Conservation (phyloP, 2,888 invertebrate species). For the Pilophorus perplexus region DNA sequence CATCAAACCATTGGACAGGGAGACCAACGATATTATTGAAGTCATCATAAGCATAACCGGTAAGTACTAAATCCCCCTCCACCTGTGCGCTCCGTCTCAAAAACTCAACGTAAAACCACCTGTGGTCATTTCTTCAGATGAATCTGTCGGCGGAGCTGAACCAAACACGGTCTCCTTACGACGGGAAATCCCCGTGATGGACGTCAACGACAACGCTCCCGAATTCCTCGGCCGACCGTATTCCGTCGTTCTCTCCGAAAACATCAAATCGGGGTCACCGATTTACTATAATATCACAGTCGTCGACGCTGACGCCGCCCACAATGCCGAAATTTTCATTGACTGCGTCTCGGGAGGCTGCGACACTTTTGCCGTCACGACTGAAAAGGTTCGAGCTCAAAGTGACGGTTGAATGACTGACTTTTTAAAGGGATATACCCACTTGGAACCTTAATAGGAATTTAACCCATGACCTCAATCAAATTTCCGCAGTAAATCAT, state of each 20-base stretch:
- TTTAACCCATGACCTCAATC: background rate
- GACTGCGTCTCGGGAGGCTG: conserved; percentile 67
- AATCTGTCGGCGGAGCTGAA: conserved; percentile 66
- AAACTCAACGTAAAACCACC: no score
- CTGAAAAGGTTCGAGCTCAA: conserved; percentile 69
- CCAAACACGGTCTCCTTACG: conserved; percentile 76
- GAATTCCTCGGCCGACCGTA: conserved; percentile 72
- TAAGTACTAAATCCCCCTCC: no score
- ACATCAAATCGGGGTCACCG: conserved; percentile 62
- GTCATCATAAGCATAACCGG: conserved; percentile 80
- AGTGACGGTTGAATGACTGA: no score
- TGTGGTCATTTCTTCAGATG: conserved; percentile 63
- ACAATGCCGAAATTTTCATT: conserved; percentile 68
- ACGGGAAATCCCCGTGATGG: conserved; percentile 71
- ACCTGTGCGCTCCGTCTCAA: no score
- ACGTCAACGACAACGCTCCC: conserved; percentile 79
- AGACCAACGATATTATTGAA: conserved; percentile 66
- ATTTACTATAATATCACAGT: conserved; percentile 65
- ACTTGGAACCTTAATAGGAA: background rate
- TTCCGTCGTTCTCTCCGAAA: conserved; percentile 68
- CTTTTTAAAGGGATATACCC: background rate
- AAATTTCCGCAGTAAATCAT: no score
- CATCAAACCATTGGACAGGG: conserved; percentile 68
- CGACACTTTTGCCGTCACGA: conserved; percentile 64
- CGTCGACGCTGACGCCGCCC: conserved; percentile 69